Evolutionary conservation across 53 echinoderm and acorn worm genomes (phyloP).

Genomic region (Stichopus horrens): DNA sequence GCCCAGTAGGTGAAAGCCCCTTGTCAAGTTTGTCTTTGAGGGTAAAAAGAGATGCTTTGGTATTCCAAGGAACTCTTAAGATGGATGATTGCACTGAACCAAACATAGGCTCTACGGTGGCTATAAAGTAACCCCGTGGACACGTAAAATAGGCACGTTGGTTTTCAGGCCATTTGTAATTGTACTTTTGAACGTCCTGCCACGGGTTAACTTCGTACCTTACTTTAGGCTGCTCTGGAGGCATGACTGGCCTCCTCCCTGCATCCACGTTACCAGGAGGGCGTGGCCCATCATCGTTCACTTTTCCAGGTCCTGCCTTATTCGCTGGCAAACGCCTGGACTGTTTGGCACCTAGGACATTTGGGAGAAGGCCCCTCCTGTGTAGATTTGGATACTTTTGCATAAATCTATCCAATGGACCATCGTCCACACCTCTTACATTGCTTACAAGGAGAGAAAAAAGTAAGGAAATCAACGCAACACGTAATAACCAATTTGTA

Average conservation of each 20-base stretch:
- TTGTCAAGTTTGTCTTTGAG: constrained; percentile 75
- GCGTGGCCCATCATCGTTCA: constrained; percentile 22
- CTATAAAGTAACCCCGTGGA: constrained; percentile 86
- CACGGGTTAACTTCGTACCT: constrained; percentile 76
- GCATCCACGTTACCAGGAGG: constrained; percentile 32
- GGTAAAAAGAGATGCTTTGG: constrained; percentile 58
- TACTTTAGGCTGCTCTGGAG: constrained; percentile 87
- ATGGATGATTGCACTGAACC: constrained; percentile 37
- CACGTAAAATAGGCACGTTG: constrained; percentile 91
- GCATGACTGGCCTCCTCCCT: constrained; percentile 45
- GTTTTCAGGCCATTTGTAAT: constrained; percentile 95
- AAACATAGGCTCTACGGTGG: constrained; percentile 44
- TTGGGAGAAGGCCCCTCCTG: constrained; percentile 75
- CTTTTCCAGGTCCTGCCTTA: neutral
- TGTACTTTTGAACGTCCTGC: constrained; percentile 75
- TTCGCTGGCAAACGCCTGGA: constrained; percentile 28
- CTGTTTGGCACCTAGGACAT: constrained; percentile 60
- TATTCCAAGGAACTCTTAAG: constrained; percentile 46
- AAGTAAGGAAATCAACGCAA: neutral
- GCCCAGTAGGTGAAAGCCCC: constrained; percentile 65
- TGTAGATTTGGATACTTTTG: constrained; percentile 67
- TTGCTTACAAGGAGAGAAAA: neutral
- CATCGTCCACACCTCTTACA: neutral
- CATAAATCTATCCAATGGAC: constrained; percentile 21
- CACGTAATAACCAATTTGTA: neutral